Evolutionary conservation across 2,888 invertebrate species (phyloP), one percentile per base, ranked within the genome.

Genomic region (Caenorhabditis angaria): DNA sequence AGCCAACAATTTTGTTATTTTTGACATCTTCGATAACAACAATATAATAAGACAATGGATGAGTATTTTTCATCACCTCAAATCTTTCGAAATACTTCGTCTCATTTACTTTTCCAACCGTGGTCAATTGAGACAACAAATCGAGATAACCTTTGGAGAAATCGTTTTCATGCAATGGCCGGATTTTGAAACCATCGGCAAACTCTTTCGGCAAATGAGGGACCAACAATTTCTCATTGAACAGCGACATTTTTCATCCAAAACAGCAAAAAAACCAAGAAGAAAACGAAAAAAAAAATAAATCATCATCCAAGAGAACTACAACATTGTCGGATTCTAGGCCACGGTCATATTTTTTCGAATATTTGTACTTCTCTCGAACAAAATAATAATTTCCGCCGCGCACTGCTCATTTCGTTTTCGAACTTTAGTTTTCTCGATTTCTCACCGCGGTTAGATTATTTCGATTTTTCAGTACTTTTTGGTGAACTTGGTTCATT

Each of bases 1-100:
- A 92, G 1, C 93, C 97, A 25, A 89, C 88, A 81, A 97, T 81
- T 59, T 83, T 83, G 14, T 55, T 29, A 50, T 69, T 70, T 69
- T 92, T 91, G 0, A 91, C 91, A 88, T 99, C 96, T 90, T 97
- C 97, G 71, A 97, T 92, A 0, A 97, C 95, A 12, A 94, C 93
- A 4, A 97, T 92, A 88, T 93, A 97, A 89, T 97, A 95, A 2
- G 89, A 89, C 56, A 93, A 92, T 14, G 93, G 92, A 64, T 92
- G 91, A 51, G 91, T 90, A 88, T 92, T 58, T 24, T 59, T 92
- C 96, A 99, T 97, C 83, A 91, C 91, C 24, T 91, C 91, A 88
- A 96, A 97, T 69, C 93, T 72, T n/a, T 67, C 64, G n/a, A 70
- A 58, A 68, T 81, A 85, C 22, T 65, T 58, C 47, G 81, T 78